A percentile compares a stretch with the other conserved stretches of the same genome.
These are phyloP conservation scores for Amphilophus citrinellus DNA, from an alignment of 2,113 vertebrate species.

Conservation along the genomic window DNA sequence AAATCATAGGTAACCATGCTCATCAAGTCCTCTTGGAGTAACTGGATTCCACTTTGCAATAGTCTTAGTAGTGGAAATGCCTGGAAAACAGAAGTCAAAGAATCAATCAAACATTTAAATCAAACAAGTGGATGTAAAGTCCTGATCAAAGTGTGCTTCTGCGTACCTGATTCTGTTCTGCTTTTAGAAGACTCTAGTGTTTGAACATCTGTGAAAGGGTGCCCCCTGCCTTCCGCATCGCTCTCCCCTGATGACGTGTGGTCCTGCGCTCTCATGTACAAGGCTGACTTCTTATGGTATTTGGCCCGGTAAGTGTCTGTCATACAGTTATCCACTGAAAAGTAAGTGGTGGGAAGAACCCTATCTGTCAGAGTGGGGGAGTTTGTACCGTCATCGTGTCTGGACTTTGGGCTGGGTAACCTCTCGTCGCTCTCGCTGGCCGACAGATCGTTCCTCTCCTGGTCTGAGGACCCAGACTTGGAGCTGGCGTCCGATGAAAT, in stretches of 20 bases:
- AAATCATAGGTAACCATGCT: constrained; percentile 81
- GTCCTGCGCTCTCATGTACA: constrained; percentile 79
- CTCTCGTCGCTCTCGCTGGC: constrained; percentile 78
- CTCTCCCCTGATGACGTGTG: constrained; percentile 80
- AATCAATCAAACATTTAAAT: neutral
- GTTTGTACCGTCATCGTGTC: constrained; percentile 9
- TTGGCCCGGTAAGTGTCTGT: constrained; percentile 95
- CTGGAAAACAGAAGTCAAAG: constrained; percentile 57
- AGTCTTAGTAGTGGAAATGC: constrained; percentile 65
- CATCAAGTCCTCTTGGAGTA: constrained; percentile 78
- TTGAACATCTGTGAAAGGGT: constrained; percentile 63
- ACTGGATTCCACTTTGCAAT: constrained; percentile 81
- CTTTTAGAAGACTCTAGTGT: constrained; percentile 66
- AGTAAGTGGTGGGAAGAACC: constrained; percentile 90
- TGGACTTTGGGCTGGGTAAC: constrained; percentile 55
- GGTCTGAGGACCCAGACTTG: constrained; percentile 79
- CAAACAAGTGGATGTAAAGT: neutral
- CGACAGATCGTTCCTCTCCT: constrained; percentile 78
- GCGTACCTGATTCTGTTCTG: constrained; percentile 78
- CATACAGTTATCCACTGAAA: constrained; percentile 97
- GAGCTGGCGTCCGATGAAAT: constrained; percentile 78
- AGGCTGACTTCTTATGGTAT: constrained; percentile 88
- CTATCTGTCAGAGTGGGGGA: constrained; percentile 67
- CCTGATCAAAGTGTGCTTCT: neutral
- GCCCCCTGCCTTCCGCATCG: constrained; percentile 72